These are phyloP conservation scores for Spilogale gracilis DNA, from an alignment of 2,113 vertebrate genomes.

Conservation along the genomic window DNA sequence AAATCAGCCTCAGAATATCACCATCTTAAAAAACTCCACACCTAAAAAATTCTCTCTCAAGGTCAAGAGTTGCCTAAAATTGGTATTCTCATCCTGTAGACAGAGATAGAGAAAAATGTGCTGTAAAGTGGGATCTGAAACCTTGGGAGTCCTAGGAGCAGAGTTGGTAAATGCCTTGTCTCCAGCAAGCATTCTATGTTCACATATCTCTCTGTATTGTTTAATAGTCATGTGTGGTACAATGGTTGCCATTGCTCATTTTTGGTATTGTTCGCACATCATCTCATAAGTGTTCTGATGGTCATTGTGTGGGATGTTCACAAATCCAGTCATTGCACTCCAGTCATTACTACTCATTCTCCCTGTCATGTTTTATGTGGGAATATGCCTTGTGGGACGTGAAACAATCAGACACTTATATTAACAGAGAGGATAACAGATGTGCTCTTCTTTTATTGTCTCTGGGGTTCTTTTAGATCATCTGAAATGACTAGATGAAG, in stretches of 20 bases:
- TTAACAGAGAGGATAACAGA: constrained; percentile 78
- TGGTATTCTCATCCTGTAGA: neutral
- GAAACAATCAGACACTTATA: constrained; percentile 78
- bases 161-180: neutral
- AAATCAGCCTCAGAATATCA: neutral
- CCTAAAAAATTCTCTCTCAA: neutral
- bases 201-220: neutral
- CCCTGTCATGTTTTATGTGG: constrained; percentile 61
- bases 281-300: constrained; percentile 20
- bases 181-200: neutral
- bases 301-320: constrained; percentile 49
- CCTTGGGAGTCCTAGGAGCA: neutral
- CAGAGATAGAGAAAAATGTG: neutral
- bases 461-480: constrained; percentile 73
- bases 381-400: constrained; percentile 68
- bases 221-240: constrained; percentile 39
- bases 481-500: constrained; percentile 66
- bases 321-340: constrained; percentile 46
- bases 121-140: neutral
- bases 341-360: constrained; percentile 58
- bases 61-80: constrained; percentile 22
- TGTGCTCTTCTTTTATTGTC: constrained; percentile 68
- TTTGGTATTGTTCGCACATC: constrained; percentile 24
- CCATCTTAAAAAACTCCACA: neutral
- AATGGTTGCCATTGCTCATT: constrained; percentile 42